phyloP scores from a whole-genome alignment of 2,888 invertebrate genomes.

The Sinhomidia bicolor region DNA sequence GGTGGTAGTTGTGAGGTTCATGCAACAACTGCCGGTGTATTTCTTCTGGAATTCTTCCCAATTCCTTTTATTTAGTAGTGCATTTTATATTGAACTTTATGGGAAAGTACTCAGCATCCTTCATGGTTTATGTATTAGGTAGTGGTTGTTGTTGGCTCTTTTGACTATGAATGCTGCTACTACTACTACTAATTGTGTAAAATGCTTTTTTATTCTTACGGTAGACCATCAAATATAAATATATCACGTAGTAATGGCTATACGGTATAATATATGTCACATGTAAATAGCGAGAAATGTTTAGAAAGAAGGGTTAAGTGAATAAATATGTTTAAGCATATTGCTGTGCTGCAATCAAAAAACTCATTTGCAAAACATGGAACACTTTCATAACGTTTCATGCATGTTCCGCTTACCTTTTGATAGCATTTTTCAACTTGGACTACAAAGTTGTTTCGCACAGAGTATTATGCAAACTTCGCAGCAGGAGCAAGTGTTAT shows the following conservation, averaged over 20 bases:
- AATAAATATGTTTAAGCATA: no score
- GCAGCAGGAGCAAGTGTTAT: no score
- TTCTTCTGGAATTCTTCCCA: not conserved
- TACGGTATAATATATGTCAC: not conserved
- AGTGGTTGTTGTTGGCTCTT: slow-evolving; percentile 6
- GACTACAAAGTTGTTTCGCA: no score
- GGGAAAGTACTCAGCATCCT: not conserved
- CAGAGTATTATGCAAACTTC: no score
- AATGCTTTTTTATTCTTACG: not conserved
- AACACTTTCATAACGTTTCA: no score
- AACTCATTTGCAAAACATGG: no score
- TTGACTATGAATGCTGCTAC: no score
- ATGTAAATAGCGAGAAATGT: slow-evolving; percentile 1
- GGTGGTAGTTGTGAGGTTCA: not conserved
- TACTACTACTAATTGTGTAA: not conserved
- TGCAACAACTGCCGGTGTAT: not conserved
- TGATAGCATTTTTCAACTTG: no score
- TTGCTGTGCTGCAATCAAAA: no score
- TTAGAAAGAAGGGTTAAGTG: not conserved
- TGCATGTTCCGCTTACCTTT: no score
- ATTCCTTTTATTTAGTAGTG: not conserved
- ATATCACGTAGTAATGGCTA: not conserved
- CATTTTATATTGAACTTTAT: not conserved
- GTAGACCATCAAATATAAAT: not conserved
- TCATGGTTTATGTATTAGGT: no score